Evolutionary conservation across 2,888 invertebrate species (phyloP), one percentile per base, ranked within the genome.

Genomic region (Dasysyrphus albostriatus): DNA sequence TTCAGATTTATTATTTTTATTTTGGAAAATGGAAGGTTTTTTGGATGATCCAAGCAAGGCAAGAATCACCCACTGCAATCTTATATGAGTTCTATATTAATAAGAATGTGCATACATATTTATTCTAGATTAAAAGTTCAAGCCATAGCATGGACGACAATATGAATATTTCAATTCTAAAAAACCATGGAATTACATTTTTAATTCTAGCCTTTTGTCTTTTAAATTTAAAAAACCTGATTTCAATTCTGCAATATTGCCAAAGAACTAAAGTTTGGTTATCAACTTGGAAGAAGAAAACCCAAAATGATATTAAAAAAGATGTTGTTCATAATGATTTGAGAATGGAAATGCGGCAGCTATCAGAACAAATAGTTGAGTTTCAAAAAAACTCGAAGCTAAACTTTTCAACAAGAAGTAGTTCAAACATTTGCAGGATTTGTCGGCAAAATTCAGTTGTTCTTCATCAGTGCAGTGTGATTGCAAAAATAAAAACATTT

Each of bases 331-430:
- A 56, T 7, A 39, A 47, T 32, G 82, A 85, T 14, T 51, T 85
- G 12, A 32, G 73, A 63, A 59, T 39, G 32, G 85, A 85, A 63
- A 77, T 85, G 44, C 54, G 51, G 14, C 58, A 82, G 9, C 16
- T 85, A 9, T 82, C 85, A 7, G 42, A 73, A 6, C 56, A 74
- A 51, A 78, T 85, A 9, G 6, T 49, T 24, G 74, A 77, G 2
- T 82, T 82, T 42, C 42, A 74, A 37, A 85, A 56, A 32, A 74
- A 56, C n/a, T 78, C 85, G 32, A 73, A 51, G 37, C 8, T 63
- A 1, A 56, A 51, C 5, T 10, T 51, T 16, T 8, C 42, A 34
- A 5, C 10, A 0, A 58, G 10, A n/a, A 51, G 7, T 16, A n/a
- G 12, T n/a, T 2, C 6, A 16, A 34, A 3, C 3, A 1, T 12